phyloP scores from a whole-genome alignment of 2,113 vertebrate genomes.

The human region DNA sequence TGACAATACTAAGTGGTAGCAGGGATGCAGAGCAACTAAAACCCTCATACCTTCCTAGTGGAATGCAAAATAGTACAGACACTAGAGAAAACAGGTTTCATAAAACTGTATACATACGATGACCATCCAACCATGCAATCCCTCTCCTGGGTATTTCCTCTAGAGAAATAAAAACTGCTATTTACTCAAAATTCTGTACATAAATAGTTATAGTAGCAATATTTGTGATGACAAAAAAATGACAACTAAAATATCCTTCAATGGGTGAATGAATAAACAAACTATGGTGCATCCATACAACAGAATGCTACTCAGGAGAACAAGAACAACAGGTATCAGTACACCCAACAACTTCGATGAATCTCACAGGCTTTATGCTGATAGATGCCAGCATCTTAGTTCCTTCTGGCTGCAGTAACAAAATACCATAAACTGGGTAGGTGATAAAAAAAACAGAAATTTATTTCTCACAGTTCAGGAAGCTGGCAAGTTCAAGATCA shows the following conservation, averaged over 20 bases:
- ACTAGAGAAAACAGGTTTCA: no score
- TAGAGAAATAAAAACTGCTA: neutral
- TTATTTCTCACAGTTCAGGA: neutral
- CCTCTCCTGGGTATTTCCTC: neutral
- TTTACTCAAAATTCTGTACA: neutral
- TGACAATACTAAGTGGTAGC: no score
- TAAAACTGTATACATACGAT: no score
- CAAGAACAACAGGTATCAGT: neutral
- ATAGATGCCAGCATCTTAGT: neutral
- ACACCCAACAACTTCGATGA: neutral
- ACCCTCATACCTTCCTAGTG: no score
- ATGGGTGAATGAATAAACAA: neutral
- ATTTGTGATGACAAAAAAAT: neutral
- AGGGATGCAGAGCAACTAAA: no score
- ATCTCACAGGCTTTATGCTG: neutral
- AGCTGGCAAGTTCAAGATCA: neutral
- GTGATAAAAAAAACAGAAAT: neutral
- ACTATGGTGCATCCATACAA: neutral
- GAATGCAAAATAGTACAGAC: no score
- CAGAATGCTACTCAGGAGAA: neutral
- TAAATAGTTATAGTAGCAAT: neutral
- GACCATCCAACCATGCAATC: no score
- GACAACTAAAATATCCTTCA: neutral
- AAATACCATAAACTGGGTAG: neutral
- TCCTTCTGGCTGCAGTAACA: neutral